Conservation (phyloP, 1,140 invertebrate genomes). For the Trigoniulus corallinus region DNA sequence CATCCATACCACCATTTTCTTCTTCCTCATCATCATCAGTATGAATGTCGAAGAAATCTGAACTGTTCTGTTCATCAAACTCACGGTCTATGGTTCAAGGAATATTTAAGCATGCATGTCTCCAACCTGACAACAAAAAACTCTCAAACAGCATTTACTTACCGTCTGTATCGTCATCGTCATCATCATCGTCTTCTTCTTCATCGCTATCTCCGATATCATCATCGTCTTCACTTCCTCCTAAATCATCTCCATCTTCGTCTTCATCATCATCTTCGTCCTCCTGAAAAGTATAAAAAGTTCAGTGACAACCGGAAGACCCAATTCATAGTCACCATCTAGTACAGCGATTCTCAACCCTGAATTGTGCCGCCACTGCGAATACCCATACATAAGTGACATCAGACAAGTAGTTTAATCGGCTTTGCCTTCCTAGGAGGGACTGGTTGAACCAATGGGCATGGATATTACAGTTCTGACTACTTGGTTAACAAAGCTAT, state of each 20-base stretch:
- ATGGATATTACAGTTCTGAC: background rate
- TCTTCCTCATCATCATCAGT: conserved; percentile 2
- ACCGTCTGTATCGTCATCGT: conserved; percentile 12
- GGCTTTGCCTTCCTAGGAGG: background rate
- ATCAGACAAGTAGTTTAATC: background rate
- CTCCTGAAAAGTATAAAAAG: background rate
- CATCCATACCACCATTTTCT: conserved; percentile 13
- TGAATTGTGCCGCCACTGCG: background rate
- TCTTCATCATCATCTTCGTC: conserved; percentile 7
- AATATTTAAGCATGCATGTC: background rate
- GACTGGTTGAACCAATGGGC: background rate
- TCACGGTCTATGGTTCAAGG: background rate
- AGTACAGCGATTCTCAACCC: background rate
- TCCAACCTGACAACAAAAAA: background rate
- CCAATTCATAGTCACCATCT: background rate
- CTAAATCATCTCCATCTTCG: conserved; percentile 17
- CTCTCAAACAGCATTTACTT: background rate
- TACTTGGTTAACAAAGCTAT: background rate
- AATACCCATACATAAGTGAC: background rate
- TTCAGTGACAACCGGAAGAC: background rate
- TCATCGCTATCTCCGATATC: conserved; percentile 28
- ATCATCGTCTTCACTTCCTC: conserved; percentile 15
- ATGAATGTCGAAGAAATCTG: background rate
- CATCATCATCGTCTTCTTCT: conserved; percentile 29
- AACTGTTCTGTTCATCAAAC: background rate